Percentiles rank a stretch among this genome's conserved stretches.
Conservation (phyloP, 2,797 vertebrate species). For the Acanthiza pusilla region DNA sequence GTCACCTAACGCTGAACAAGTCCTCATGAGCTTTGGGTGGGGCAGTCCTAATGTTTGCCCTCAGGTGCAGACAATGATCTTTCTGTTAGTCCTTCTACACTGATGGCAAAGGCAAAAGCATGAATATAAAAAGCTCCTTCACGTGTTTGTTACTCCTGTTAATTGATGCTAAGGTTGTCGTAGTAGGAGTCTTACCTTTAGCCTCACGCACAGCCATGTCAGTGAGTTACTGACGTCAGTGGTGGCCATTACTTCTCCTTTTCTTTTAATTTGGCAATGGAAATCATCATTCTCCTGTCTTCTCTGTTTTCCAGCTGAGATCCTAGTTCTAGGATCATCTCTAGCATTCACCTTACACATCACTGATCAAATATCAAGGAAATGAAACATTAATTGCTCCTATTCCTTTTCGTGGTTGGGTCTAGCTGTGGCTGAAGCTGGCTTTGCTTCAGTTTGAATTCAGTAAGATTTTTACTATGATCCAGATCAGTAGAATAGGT, state of each 20-base stretch:
- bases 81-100: neutral
- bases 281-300: neutral
- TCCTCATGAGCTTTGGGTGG: neutral
- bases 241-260: neutral
- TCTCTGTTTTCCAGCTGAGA: neutral
- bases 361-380: neutral
- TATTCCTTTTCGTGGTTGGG: neutral
- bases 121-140: neutral
- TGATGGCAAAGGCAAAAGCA: neutral
- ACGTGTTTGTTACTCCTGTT: neutral
- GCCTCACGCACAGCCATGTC: neutral
- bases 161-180: neutral
- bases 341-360: neutral
- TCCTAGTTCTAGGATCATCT: neutral
- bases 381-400: neutral
- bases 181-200: neutral
- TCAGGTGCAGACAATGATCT: neutral
- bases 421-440: neutral
- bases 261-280: neutral
- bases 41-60: neutral
- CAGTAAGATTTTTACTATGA: neutral
- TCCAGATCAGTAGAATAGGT: neutral
- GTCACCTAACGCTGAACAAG: neutral
- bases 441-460: neutral
- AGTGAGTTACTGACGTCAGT: neutral